These are phyloP conservation scores for Altica lythri DNA, from an alignment of 2,888 invertebrate genomes.

Conservation along the genomic window DNA sequence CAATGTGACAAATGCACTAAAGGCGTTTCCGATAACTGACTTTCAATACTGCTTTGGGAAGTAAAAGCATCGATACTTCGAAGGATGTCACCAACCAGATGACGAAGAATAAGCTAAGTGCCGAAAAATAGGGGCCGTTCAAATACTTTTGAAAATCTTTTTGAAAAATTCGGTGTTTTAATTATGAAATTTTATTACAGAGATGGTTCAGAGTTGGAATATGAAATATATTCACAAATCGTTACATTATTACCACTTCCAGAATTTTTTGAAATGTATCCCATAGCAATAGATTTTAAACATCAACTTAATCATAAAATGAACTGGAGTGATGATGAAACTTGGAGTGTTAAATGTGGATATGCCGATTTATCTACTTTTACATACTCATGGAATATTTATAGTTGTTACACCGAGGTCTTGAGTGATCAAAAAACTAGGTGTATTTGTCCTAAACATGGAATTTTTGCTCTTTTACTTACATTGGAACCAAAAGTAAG, in stretches of 20 bases:
- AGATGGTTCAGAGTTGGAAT: slow-evolving; percentile 70
- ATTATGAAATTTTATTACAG: slow-evolving; percentile 53
- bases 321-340: slow-evolving; percentile 50
- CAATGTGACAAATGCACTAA: too few relatives aligned
- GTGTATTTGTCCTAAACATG: slow-evolving; percentile 67
- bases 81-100: too few relatives aligned
- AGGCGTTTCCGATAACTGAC: too few relatives aligned
- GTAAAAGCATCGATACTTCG: too few relatives aligned
- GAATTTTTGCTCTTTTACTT: slow-evolving; percentile 67
- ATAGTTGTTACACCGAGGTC: slow-evolving; percentile 62
- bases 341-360: slow-evolving; percentile 60
- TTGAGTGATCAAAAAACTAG: slow-evolving; percentile 61
- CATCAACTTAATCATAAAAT: slow-evolving; percentile 55
- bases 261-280: slow-evolving; percentile 33
- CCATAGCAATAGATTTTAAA: slow-evolving; percentile 59
- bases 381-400: slow-evolving; percentile 66
- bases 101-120: too few relatives aligned
- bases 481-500: slow-evolving; percentile 56
- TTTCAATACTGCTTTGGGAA: too few relatives aligned
- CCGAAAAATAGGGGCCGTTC: too few relatives aligned
- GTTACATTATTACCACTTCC: slow-evolving; percentile 52
- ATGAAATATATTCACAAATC: slow-evolving; percentile 67
- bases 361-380: slow-evolving; percentile 58
- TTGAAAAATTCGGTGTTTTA: too few relatives aligned
- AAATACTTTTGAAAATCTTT: too few relatives aligned